Percentiles rank a stretch among this genome's conserved stretches.
Conservation (phyloP, 2,888 invertebrate genomes). For the Eremobia ochroleuca region DNA sequence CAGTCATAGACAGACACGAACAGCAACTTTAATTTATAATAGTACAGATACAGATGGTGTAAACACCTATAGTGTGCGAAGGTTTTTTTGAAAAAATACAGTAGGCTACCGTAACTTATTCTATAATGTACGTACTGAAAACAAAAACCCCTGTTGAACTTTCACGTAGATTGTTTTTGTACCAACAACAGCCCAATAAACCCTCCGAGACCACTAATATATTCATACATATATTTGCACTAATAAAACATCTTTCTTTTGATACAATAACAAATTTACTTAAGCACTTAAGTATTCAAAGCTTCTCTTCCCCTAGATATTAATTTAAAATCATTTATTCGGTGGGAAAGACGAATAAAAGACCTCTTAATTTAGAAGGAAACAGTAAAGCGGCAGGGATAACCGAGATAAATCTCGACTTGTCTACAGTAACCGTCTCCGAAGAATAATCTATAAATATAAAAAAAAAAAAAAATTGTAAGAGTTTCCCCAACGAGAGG, state of each 20-base stretch:
- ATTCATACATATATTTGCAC: conserved; percentile 42
- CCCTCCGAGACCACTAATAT: conserved; percentile 21
- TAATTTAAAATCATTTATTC: conserved; percentile 85
- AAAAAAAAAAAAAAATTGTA: conserved; percentile 74
- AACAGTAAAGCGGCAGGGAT: conserved; percentile 77
- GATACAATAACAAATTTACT: conserved; percentile 49
- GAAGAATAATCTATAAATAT: conserved; percentile 76
- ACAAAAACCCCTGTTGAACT: background rate
- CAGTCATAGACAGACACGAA: background rate
- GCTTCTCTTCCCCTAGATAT: conserved; percentile 79
- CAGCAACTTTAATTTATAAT: background rate
- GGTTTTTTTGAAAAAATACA: background rate
- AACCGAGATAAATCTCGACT: conserved; percentile 82
- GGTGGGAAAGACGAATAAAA: conserved; percentile 79
- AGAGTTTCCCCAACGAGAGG: conserved; percentile 75
- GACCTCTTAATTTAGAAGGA: conserved; percentile 77
- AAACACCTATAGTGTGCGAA: background rate
- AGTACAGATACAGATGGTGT: background rate
- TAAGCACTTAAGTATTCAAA: conserved; percentile 75
- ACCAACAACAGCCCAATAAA: background rate
- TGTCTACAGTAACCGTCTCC: conserved; percentile 77
- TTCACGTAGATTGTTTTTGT: conserved; percentile 13
- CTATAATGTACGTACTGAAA: background rate
- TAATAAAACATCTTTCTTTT: conserved; percentile 34
- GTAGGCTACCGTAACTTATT: background rate